Base-by-base conservation (phyloP, 2,113 vertebrate genomes). In the Laticauda laticaudata region DNA sequence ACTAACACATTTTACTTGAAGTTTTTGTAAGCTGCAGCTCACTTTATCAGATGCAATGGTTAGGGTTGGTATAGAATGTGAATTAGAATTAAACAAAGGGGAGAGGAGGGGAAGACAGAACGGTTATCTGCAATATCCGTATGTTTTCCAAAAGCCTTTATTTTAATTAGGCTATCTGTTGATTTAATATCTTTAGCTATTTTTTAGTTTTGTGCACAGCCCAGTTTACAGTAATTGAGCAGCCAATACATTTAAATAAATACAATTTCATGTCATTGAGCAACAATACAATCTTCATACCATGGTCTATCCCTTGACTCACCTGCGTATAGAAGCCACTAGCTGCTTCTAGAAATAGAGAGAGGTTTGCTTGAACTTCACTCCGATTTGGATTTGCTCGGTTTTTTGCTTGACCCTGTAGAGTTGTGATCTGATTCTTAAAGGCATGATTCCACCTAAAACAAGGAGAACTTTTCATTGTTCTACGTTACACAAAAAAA, bases 271-370 rank as follows among this genome's bases (percentile, higher is more conserved):
- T 43, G 43, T 43, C 2, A 0, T 8, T 51, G 2, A n/a, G 7
- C 23, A 54, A 9, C n/a, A n/a, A 45, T 57, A 20, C 15, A 9
- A n/a, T 85, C 85, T 23, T 18, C 10, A 34, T 23, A 45, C 9
- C 39, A 14, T 45, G 39, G 21, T 59, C 10, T 55, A 55, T 29
- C 11, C 39, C 53, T 86, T 64, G n/a, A 95, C 98, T 98, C 90
- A 99, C 99, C 98, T 99, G 99, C 81, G 99, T 99, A 97, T 99
- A 99, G 98, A 99, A 99, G 94, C 99, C 99, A 95, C 99, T 99
- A 96, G 99, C 99, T 96, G 99, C 99, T 98, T 99, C 99, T 94
- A 99, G 97, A 94, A 99, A 99, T 93, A 99, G 98, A 85, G 99
- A 99, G 95, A 99, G 98, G 97, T 99, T 99, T 11, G 99, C 99